Base-by-base conservation (phyloP, 1,140 invertebrate genomes). In the Cotesia glomerata region DNA sequence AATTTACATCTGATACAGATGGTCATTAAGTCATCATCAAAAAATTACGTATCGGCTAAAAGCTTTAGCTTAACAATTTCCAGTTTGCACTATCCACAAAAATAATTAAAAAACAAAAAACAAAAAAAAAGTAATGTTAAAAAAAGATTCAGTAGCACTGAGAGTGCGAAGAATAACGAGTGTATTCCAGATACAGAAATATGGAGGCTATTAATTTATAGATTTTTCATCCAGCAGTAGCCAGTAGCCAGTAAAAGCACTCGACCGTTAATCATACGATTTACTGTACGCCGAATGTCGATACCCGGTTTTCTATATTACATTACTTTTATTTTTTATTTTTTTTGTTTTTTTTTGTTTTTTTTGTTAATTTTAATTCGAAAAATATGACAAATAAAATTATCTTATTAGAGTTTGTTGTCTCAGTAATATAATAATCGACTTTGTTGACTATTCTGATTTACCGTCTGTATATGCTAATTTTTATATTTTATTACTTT, bases 11-110 rank as follows among this genome's bases (percentile, higher is more conserved):
- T 26, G 26, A 26, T 26, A 26, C 26, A 26, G 26, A 26, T 26
- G 26, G 26, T 75, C 75, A 71, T 73, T 78, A 14, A 65, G 61
- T 45, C 65, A 63, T 35, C 11, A 18, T 51, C n/a, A 45, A 49
- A 51, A 26, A 49, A 16, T 7, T 32, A 49, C 18, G 8, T 52
- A 51, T 51, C 4, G 16, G 51, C n/a, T n/a, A 49, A 45, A 45
- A 45, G 0, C 39, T 45, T 45, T 45, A 11, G 7, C 8, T 45
- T 51, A 51, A 0, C 35, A n/a, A 65, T 49, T 16, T 35, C 14
- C 62, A 35, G 11, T 45, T n/a, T 32, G 62, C 62, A 32, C 45
- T 51, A 32, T 26, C 16, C 64, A 52, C 4, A 49, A 45, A 45
- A 45, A 45, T 9, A 45, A 45, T 7, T 9, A 9, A 45, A 9